phyloP scores from a whole-genome alignment of 2,113 vertebrate species.

The Furnarius figulus region DNA sequence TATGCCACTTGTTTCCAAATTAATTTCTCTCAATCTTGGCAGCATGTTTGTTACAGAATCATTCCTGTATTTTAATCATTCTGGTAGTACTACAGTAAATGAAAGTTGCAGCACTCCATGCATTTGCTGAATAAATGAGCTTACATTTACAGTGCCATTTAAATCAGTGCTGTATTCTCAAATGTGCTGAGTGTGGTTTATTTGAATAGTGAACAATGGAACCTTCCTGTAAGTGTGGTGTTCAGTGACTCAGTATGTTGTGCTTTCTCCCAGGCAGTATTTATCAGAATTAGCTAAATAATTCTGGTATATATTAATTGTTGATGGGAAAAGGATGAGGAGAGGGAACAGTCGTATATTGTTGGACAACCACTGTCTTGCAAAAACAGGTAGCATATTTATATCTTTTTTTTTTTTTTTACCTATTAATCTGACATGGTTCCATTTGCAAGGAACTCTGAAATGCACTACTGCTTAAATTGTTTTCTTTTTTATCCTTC shows the following conservation, averaged over 20 bases:
- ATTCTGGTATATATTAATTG: neutral
- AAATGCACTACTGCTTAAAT: neutral
- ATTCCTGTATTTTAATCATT: slow-evolving; percentile 29
- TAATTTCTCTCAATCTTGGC: slow-evolving; percentile 57
- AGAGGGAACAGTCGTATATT: neutral
- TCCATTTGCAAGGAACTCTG: neutral
- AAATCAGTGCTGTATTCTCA: neutral
- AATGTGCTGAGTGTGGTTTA: neutral
- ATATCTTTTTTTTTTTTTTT: neutral
- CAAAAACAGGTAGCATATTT: neutral
- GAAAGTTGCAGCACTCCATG: neutral
- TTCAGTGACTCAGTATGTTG: neutral
- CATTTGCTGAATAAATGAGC: neutral
- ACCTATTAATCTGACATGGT: neutral
- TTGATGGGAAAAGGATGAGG: fast-evolving
- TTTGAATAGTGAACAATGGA: neutral
- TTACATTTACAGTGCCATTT: neutral
- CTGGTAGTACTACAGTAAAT: slow-evolving; percentile 19
- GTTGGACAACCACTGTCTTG: neutral
- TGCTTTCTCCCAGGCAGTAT: neutral
- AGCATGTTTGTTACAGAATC: slow-evolving; percentile 45
- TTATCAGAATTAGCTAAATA: neutral
- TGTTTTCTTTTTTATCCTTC: neutral
- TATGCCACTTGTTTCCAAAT: slow-evolving; percentile 62
- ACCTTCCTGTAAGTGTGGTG: neutral